Evolutionary conservation across 2,113 vertebrate species (phyloP).

Genomic region (Sapajus apella): DNA sequence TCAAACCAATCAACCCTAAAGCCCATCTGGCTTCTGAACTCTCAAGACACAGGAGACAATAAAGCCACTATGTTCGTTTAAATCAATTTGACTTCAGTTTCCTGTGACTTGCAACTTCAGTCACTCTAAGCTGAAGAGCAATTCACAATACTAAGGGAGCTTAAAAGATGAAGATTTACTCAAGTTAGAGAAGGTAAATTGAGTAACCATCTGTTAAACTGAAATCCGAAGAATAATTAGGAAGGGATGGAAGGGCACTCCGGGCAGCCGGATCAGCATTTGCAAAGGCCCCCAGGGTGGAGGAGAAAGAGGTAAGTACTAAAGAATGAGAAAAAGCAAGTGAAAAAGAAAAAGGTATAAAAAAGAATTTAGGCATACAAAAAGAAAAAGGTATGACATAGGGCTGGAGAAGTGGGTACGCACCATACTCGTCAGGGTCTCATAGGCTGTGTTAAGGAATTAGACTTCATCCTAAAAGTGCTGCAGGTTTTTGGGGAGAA

Average conservation of each 20-base stretch:
- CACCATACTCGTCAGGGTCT: not conserved
- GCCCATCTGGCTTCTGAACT: not conserved
- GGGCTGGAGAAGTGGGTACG: not conserved
- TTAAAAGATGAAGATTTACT: not conserved
- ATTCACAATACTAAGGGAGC: not conserved
- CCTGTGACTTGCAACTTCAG: not conserved
- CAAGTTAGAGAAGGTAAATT: not conserved
- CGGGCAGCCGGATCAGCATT: not conserved
- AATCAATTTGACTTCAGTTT: not conserved
- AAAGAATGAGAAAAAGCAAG: not conserved
- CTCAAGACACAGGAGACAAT: not conserved
- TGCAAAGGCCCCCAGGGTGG: not conserved
- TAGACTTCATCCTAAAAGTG: not conserved
- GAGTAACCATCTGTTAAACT: not conserved
- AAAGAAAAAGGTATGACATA: not conserved
- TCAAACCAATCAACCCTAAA: not conserved
- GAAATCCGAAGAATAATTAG: not conserved
- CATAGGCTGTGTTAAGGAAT: not conserved
- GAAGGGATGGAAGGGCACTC: not conserved
- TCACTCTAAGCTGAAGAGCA: not conserved
- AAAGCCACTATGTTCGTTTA: not conserved
- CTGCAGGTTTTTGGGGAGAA: not conserved
- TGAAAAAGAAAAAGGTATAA: not conserved
- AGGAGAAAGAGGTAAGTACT: not conserved
- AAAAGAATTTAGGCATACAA: not conserved